phyloP scores from a whole-genome alignment of 2,888 invertebrate species.

The Encarsia formosa region DNA sequence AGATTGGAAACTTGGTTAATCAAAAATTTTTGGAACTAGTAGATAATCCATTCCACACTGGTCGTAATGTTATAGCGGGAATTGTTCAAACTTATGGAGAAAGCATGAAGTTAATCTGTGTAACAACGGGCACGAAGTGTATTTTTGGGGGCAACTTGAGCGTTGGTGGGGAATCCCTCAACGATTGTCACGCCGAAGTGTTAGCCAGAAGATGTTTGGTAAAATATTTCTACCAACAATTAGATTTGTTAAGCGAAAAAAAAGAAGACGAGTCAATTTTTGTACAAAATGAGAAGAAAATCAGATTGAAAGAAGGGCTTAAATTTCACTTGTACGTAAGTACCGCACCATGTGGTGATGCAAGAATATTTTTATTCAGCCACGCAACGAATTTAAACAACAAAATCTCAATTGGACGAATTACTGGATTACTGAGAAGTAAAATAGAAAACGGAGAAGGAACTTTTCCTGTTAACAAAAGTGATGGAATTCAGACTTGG shows the following conservation, averaged over 20 bases:
- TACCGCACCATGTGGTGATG: constrained; percentile 97
- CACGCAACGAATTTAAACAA: constrained; percentile 67
- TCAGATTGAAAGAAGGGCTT: constrained; percentile 67
- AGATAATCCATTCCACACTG: constrained; percentile 69
- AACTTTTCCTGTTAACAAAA: constrained; percentile 83
- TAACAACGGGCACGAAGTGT: constrained; percentile 72
- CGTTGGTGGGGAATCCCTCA: constrained; percentile 77
- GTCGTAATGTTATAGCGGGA: constrained; percentile 92
- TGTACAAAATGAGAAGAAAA: constrained; percentile 53
- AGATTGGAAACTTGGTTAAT: constrained; percentile 67
- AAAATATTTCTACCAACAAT: constrained; percentile 74
- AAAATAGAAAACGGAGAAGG: constrained; percentile 98
- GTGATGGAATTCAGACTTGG: constrained; percentile 83
- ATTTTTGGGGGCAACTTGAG: constrained; percentile 91
- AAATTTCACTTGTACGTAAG: constrained; percentile 93
- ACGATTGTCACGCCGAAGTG: constrained; percentile 98
- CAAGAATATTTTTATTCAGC: constrained; percentile 87
- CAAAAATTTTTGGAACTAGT: constrained; percentile 75
- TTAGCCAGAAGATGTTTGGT: constrained; percentile 78
- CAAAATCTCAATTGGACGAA: constrained; percentile 73
- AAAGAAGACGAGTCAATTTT: constrained; percentile 43
- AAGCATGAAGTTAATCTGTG: constrained; percentile 55
- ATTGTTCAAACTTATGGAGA: constrained; percentile 79
- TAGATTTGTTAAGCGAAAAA: constrained; percentile 60
- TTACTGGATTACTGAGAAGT: constrained; percentile 85